Conservation (phyloP, 1,140 invertebrate genomes). For the Halesus radiatus region DNA sequence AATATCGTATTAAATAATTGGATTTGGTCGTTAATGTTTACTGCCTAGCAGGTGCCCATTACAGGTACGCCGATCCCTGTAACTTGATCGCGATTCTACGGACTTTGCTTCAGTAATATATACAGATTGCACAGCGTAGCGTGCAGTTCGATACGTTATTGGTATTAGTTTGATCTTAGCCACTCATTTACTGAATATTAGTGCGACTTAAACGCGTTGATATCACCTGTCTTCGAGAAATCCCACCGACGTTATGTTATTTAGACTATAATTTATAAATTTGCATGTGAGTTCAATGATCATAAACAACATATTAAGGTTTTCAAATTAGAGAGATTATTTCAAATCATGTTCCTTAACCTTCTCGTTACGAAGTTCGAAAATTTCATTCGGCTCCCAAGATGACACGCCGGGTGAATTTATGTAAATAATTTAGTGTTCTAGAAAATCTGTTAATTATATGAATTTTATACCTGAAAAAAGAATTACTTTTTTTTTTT, state of each 20-base stretch:
- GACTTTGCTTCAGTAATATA: slow-evolving; percentile 13
- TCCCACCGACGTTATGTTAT: not conserved
- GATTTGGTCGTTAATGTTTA: slow-evolving; percentile 27
- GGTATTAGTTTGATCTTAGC: slow-evolving; percentile 31
- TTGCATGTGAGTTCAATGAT: not conserved
- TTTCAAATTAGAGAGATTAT: no score
- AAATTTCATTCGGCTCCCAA: no score
- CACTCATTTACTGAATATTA: slow-evolving; percentile 9
- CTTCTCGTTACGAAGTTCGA: no score
- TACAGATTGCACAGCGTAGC: slow-evolving; percentile 25
- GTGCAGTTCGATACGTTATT: slow-evolving; percentile 48
- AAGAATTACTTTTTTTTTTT: no score
- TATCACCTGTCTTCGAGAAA: slow-evolving; percentile 16
- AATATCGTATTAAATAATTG: slow-evolving; percentile 12
- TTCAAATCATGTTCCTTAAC: no score
- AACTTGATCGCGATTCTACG: not conserved
- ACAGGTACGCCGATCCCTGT: not conserved
- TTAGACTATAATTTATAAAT: not conserved
- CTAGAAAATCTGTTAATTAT: no score
- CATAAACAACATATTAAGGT: no score
- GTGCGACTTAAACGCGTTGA: not conserved
- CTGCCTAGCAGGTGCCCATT: slow-evolving; percentile 3
- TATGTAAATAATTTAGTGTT: no score
- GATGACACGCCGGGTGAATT: no score
- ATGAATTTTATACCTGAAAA: no score